Conservation (phyloP, 1,140 invertebrate species). For the Lepidurus apus region DNA sequence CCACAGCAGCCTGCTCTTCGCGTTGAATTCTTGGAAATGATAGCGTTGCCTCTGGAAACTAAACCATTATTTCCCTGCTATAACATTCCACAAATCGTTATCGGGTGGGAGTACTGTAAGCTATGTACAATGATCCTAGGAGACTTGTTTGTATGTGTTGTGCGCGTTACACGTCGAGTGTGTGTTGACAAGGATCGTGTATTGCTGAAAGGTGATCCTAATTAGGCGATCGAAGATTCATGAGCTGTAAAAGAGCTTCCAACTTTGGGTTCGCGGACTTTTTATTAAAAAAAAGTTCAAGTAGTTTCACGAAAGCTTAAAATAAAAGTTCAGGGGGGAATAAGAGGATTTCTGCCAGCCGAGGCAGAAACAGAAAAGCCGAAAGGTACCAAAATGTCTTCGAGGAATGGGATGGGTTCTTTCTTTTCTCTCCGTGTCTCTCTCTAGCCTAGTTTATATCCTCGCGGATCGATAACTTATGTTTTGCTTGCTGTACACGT, state of each 20-base stretch:
- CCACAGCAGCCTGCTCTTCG: neutral
- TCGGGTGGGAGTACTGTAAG: neutral
- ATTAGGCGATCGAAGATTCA: neutral
- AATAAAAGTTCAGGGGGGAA: neutral
- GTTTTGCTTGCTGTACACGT: constrained; percentile 12
- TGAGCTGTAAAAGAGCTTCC: neutral
- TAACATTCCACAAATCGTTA: neutral
- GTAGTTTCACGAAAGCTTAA: neutral
- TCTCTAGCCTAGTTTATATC: neutral
- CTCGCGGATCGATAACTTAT: neutral
- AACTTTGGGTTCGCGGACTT: neutral
- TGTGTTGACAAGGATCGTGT: neutral
- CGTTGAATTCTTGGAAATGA: neutral
- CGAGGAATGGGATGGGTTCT: neutral
- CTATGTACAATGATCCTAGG: neutral
- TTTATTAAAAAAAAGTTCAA: neutral
- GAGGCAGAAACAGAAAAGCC: neutral
- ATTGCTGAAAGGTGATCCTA: constrained; percentile 12
- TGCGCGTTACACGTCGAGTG: neutral
- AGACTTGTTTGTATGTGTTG: neutral
- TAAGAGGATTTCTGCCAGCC: neutral
- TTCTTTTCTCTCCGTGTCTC: neutral
- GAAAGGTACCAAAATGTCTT: neutral
- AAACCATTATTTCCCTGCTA: neutral
- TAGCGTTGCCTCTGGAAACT: neutral